phyloP scores from a whole-genome alignment of 2,797 vertebrate species.

The Poeciliopsis infans region DNA sequence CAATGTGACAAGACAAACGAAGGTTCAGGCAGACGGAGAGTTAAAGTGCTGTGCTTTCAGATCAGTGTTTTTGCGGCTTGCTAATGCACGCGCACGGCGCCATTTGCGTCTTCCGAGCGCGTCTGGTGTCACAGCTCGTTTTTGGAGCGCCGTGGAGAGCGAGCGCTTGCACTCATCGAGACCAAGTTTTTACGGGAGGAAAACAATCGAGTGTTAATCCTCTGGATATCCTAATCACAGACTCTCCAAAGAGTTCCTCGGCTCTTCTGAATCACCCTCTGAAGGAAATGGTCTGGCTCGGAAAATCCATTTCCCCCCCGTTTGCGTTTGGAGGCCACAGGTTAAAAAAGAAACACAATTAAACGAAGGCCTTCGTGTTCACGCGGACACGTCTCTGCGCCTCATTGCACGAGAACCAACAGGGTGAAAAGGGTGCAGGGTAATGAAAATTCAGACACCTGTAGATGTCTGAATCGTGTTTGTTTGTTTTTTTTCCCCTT shows the following conservation, averaged over 20 bases:
- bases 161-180: slow-evolving; percentile 23
- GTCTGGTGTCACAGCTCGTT: slow-evolving; percentile 11
- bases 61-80: slow-evolving; percentile 31
- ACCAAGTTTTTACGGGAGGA: not conserved
- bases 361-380: slow-evolving; percentile 39
- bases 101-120: slow-evolving; percentile 22
- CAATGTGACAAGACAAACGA: not conserved
- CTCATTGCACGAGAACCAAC: slow-evolving; percentile 60
- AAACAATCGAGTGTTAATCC: slow-evolving; percentile 15
- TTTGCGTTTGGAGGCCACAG: slow-evolving; percentile 54
- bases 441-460: slow-evolving; percentile 6
- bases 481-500: too few species aligned
- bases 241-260: slow-evolving; percentile 41
- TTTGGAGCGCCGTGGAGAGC: not conserved
- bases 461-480: slow-evolving; percentile 21
- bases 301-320: slow-evolving; percentile 42
- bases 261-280: slow-evolving; percentile 33
- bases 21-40: slow-evolving; percentile 24
- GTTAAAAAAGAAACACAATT: slow-evolving; percentile 22
- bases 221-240: slow-evolving; percentile 34
- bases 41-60: slow-evolving; percentile 31
- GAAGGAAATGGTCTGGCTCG: slow-evolving; percentile 28
- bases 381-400: slow-evolving; percentile 41
- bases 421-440: slow-evolving; percentile 46
- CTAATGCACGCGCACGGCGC: not conserved